These are phyloP conservation scores for Hypercompe scribonia DNA, from an alignment of 2,888 invertebrate genomes.

Conservation along the genomic window DNA sequence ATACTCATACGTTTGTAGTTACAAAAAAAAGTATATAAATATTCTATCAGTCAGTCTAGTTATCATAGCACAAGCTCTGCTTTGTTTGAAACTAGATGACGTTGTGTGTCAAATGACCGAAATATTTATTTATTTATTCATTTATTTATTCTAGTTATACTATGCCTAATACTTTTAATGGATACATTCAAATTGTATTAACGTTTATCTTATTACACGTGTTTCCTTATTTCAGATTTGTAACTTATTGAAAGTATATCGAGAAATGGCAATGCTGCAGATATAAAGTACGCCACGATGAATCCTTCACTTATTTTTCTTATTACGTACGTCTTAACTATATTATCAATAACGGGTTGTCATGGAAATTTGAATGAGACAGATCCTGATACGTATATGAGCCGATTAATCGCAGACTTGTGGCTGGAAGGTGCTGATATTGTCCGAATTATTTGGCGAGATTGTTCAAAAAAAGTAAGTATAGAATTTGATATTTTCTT, in stretches of 20 bases:
- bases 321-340: conserved; percentile 53
- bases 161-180: no score
- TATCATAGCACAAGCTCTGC: no score
- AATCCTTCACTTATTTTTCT: conserved; percentile 54
- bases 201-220: not conserved
- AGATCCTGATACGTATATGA: conserved; percentile 73
- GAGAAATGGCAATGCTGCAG: conserved; percentile 64
- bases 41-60: no score
- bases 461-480: conserved; percentile 82
- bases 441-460: conserved; percentile 79
- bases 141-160: no score
- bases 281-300: conserved; percentile 68
- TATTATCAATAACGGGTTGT: conserved; percentile 60
- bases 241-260: conserved; percentile 31
- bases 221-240: conserved; percentile 34
- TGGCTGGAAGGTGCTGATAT: conserved; percentile 83
- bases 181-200: not conserved
- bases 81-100: no score
- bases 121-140: no score
- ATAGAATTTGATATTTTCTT: not conserved
- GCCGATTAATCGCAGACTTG: conserved; percentile 78
- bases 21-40: no score
- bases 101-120: no score
- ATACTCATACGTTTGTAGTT: no score
- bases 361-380: conserved; percentile 61